Evolutionary conservation across 2,888 invertebrate genomes (phyloP), one percentile per base, ranked within the genome.

Genomic region (Exocentrus adspersus): DNA sequence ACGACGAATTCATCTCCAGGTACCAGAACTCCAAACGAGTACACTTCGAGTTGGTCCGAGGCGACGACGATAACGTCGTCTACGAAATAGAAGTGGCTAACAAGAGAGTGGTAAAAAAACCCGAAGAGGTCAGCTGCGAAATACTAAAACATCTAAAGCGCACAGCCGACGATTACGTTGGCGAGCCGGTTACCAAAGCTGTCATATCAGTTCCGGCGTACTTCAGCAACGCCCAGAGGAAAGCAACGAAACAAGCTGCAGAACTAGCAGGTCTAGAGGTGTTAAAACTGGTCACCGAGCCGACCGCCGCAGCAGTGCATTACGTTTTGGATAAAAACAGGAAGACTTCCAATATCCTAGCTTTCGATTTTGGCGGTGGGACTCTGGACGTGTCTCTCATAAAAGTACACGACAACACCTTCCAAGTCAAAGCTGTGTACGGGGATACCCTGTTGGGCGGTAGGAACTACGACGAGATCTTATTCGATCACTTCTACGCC

Each of bases 351-450:
- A 53, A 53, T 2, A 53, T 53, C 41, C 14, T 53, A 9, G 70
- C 73, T n/a, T 73, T 72, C 56, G 75, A 75, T 51, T 68, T 71
- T 41, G 74, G 73, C 6, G 75, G 75, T 20, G 76, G 75, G n/a
- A 76, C 76, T 6, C 61, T 74, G 37, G 75, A 76, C 46, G 72
- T 76, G 3, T 74, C 74, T 1, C 58, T 76, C 6, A 62, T 75
- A 16, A 57, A 62, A 48, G 67, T 65, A 28, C 53, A 56, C 41
- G 61, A 59, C 52, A 67, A 64, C 59, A 46, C 14, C 6, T 71
- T 69, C 32, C 41, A 59, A 42, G 67, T 71, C 5, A 59, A 64
- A 50, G 57, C 57, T 24, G 64, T 69, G 1, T 69, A 67, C 32
- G 71, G 71, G 5, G 67, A 71, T 54, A 64, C 64, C 2, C 50